Base-by-base conservation (phyloP, 2,888 invertebrate genomes). In the Rhingia rostrata region DNA sequence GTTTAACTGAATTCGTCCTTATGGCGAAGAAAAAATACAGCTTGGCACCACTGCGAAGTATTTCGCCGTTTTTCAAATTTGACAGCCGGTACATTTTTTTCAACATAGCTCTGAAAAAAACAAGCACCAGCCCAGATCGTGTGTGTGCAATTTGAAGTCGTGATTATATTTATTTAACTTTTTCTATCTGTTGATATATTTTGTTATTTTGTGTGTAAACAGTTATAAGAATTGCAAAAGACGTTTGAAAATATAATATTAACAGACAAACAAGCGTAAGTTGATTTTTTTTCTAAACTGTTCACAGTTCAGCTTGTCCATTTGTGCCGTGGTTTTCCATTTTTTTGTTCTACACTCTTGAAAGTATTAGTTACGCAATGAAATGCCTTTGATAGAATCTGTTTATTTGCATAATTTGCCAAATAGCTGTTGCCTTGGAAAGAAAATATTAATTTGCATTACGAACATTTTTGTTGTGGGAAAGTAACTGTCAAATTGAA, bases 21-120 rank as follows among this genome's bases (percentile, higher is more conserved):
- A 22, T 22, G 1, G 22, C 41, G 10, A 41, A 41, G 7, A 41
- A 4, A 9, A 41, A 41, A 41, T 10, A 41, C 41, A 14, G 12
- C 7, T 39, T 83, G 83, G 83, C 49, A 83, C 47, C 73, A 79
- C 73, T 47, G 37, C 4, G 9, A 2, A 66, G 2, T 14, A 4
- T 37, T 83, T 79, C 69, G 79, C 73, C 53, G 45, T 54, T 41
- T 79, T 83, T 83, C 47, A 83, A 83, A 83, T 64, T 51, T 83
- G 83, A 83, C 83, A 83, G 79, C 83, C 83, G 79, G 83, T 83
- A 83, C 14, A 49, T 32, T 51, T 79, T 51, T 66, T 77, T 61
- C 66, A 67, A 61, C 32, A 7, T 30, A 10, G 12, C 5, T 9
- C 43, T 75, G 58, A 63, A 74, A 69, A 83, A 73, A 74, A 79